Evolutionary conservation across 2,113 vertebrate species (phyloP).

Genomic region (Vombatus ursinus): DNA sequence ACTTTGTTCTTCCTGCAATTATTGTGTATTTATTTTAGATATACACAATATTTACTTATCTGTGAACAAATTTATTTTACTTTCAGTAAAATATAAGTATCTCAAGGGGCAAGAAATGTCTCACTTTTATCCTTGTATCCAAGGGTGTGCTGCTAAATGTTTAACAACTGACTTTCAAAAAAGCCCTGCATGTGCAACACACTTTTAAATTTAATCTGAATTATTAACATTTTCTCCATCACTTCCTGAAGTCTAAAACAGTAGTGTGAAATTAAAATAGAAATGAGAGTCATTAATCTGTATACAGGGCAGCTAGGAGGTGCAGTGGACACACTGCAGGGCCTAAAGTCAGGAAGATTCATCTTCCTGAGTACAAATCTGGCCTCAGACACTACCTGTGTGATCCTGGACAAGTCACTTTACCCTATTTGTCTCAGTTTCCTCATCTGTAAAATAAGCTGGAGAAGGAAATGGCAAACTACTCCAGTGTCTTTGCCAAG

Average conservation of each 20-base stretch:
- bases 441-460: neutral
- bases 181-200: neutral
- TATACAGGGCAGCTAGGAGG: neutral
- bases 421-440: neutral
- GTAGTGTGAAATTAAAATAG: neutral
- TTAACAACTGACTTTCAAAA: neutral
- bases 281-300: neutral
- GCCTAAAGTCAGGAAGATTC: neutral
- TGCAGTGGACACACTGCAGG: too few species aligned
- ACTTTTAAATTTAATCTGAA: neutral
- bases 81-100: neutral
- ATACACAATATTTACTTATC: neutral
- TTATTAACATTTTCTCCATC: neutral
- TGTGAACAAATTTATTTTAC: neutral
- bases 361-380: neutral
- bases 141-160: neutral
- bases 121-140: neutral
- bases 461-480: neutral
- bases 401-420: neutral
- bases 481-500: neutral
- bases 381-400: neutral
- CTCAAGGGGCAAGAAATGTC: neutral
- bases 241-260: neutral
- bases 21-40: neutral
- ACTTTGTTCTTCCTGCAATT: neutral